Conservation (phyloP, 2,113 vertebrate genomes). For the Mola mola region DNA sequence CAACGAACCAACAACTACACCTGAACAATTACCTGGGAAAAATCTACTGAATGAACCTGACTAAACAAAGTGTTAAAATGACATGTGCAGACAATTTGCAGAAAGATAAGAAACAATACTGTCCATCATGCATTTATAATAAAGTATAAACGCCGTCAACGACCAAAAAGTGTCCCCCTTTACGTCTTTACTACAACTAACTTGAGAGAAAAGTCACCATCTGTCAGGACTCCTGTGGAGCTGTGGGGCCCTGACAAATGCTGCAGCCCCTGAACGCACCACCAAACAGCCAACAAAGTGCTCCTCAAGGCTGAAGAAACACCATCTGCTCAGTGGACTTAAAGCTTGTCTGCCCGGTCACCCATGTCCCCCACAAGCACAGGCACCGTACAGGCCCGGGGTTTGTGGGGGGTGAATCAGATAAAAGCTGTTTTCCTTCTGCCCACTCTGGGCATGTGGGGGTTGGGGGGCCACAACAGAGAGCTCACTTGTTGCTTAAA, state of each 20-base stretch:
- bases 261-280: constrained; percentile 44
- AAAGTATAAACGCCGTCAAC: too few relatives aligned
- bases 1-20: constrained; percentile 14
- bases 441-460: background rate
- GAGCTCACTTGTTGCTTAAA: constrained; percentile 10
- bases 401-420: background rate
- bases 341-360: constrained; percentile 29
- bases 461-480: background rate
- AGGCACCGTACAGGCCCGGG: constrained; percentile 10
- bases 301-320: constrained; percentile 30
- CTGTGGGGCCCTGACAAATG: constrained; percentile 26
- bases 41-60: too few relatives aligned
- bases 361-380: constrained; percentile 25
- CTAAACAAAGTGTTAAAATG: too few relatives aligned
- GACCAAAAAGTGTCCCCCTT: too few relatives aligned
- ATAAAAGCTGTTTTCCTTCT: constrained; percentile 29
- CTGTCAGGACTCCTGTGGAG: constrained; percentile 19
- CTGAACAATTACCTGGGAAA: background rate
- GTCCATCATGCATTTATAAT: too few relatives aligned
- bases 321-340: constrained; percentile 66
- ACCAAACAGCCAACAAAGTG: constrained; percentile 20
- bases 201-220: constrained; percentile 10
- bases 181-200: too few relatives aligned
- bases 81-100: too few relatives aligned
- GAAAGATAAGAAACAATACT: too few relatives aligned